Evolutionary conservation across 2,888 invertebrate species (phyloP), one percentile per base, ranked within the genome.

Genomic region (Sepioteuthis lessoniana): DNA sequence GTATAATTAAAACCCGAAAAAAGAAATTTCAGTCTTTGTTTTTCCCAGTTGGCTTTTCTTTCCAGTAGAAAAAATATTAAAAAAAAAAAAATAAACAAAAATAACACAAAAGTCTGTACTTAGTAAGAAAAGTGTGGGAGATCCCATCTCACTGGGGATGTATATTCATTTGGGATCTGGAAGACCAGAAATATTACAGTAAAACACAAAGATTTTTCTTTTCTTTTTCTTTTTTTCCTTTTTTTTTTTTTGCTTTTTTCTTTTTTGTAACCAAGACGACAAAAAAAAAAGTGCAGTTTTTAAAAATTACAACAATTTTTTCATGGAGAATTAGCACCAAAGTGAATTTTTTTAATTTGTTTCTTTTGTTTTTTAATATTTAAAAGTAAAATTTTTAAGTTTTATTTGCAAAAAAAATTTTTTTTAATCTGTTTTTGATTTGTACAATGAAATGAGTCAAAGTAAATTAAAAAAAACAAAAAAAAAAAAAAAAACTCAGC

Each of bases 161-260:
- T 21, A 76, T 76, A n/a, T 76, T 76, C 76, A 76, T n/a, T 76
- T 76, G 76, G 76, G 76, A 76, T 76, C 76, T 76, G 76, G 76
- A 76, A 76, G 76, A 76, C 76, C 76, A 76, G 76, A 76, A 76
- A 76, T 76, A 76, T 76, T 76, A 76, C n/a, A 76, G 76, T n/a
- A n/a, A n/a, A n/a, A n/a, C n/a, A n/a, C n/a, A n/a, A n/a, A n/a
- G n/a, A n/a, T n/a, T n/a, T n/a, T 10, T n/a, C 31, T n/a, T n/a
- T 10, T n/a, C 31, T 8, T n/a, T n/a, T 10, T 0, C 21, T 50
- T 50, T 50, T 50, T 10, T 46, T 46, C 46, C 10, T n/a, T n/a
- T n/a, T n/a, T n/a, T n/a, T n/a, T n/a, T n/a, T n/a, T n/a, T n/a
- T n/a, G n/a, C n/a, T n/a, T n/a, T n/a, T n/a, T n/a, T n/a, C n/a